Conservation (phyloP, 1,140 invertebrate species). For the Procambarus virginalis region DNA sequence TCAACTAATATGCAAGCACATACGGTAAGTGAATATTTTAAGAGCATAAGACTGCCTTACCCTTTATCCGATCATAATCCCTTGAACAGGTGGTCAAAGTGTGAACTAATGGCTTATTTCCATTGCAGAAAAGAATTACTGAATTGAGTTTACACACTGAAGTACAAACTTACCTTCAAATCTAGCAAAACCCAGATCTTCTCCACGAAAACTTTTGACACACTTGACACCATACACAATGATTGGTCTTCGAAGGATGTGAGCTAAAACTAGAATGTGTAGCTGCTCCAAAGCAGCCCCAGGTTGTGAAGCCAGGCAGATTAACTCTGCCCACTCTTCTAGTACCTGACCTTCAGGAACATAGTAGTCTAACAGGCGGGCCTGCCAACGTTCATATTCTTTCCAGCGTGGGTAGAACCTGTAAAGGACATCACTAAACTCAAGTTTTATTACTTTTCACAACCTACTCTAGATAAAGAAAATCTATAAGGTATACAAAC, state of each 20-base stretch:
- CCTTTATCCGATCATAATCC: too few relatives aligned
- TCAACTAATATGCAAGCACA: too few relatives aligned
- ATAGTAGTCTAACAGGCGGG: constrained; percentile 84
- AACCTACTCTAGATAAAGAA: too few relatives aligned
- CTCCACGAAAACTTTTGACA: constrained; percentile 96
- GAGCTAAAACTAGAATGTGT: constrained; percentile 95
- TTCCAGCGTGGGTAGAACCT: constrained; percentile 95
- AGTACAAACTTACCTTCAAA: constrained; percentile 84
- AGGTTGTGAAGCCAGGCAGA: constrained; percentile 88
- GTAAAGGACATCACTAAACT: constrained; percentile 44
- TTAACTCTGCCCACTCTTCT: constrained; percentile 91
- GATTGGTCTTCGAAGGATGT: constrained; percentile 93
- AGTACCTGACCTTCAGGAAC: constrained; percentile 89
- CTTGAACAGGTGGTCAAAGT: too few relatives aligned
- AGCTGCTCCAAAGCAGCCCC: constrained; percentile 93
- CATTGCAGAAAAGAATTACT: too few relatives aligned
- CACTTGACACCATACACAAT: constrained; percentile 98
- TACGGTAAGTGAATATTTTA: too few relatives aligned
- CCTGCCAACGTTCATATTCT: constrained; percentile 92
- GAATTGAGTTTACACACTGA: too few relatives aligned
- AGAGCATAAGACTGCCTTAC: too few relatives aligned
- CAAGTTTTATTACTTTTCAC: constrained; percentile 14
- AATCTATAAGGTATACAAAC: too few relatives aligned
- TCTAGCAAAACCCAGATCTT: constrained; percentile 92
- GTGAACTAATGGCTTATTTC: too few relatives aligned